Conservation (phyloP, 2,113 vertebrate genomes). For the Zingel zingel region DNA sequence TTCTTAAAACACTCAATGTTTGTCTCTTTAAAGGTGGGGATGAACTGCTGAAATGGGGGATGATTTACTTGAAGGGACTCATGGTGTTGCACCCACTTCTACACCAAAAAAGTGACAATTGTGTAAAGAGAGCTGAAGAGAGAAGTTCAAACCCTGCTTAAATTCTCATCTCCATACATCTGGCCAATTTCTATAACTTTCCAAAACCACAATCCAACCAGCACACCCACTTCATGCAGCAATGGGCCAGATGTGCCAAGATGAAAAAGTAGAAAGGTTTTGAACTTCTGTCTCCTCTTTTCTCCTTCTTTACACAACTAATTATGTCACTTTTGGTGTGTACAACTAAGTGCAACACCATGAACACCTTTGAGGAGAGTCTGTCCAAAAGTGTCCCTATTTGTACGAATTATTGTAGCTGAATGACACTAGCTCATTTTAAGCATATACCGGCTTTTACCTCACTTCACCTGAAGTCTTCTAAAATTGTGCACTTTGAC, state of each 20-base stretch:
- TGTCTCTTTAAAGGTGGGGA: conserved; percentile 2
- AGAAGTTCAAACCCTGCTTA: not conserved
- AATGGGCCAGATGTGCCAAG: not conserved
- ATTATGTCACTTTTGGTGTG: not conserved
- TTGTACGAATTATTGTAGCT: not conserved
- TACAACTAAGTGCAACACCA: not conserved
- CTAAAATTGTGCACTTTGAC: not conserved
- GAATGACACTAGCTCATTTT: not conserved
- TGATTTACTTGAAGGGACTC: not conserved
- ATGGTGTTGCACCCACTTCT: not conserved
- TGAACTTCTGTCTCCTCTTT: not conserved
- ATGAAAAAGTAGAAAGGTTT: not conserved
- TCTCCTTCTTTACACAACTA: not conserved
- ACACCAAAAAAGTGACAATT: not conserved
- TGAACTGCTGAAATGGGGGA: not conserved
- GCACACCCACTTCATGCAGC: not conserved
- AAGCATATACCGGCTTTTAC: not conserved
- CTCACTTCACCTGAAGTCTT: not conserved
- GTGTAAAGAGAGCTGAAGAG: not conserved
- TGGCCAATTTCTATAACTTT: not conserved
- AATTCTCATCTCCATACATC: no score
- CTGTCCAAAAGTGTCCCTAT: no score
- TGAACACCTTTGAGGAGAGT: not conserved
- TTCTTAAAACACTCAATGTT: conserved; percentile 17
- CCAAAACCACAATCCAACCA: not conserved